Evolutionary conservation across 1,140 invertebrate genomes (phyloP), one percentile per base, ranked within the genome.

Genomic region (Achatina immaculata): DNA sequence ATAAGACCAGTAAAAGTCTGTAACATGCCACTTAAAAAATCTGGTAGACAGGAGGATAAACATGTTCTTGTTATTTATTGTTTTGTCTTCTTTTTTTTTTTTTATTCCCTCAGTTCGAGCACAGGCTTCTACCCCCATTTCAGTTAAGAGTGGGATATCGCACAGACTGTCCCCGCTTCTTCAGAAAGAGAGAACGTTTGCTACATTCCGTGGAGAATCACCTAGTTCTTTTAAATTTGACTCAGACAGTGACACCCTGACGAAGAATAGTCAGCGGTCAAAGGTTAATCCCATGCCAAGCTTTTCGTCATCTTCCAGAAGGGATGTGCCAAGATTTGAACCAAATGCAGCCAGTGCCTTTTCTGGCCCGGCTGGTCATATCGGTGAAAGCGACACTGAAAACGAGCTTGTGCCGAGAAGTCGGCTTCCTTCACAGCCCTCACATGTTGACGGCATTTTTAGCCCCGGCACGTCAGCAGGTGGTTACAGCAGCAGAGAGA

Each of bases 221-320:
- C 82, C 82, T 7, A 81, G 75, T 43, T 81, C 74, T 69, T 83
- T 83, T 75, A 73, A 62, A 24, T 83, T 83, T 65, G 82, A 83
- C 65, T 83, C 82, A 24, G 82, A 83, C 82, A 81, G 28, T 38
- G 82, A 83, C 73, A 83, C 82, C 19, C 65, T 83, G 43, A 83
- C 82, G 16, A 65, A 75, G 11, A 76, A 51, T 51, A 38, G 6
- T 7, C 36, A 38, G 3, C 34, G 42, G 31, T 40, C 78, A 40
- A 34, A 48, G 71, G 16, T 45, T 43, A 31, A 31, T 69, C 42
- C 65, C 45, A 55, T 38, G 72, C 51, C 75, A 65, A 9, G 68
- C 24, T 43, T 48, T 16, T 51, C 31, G 24, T 66, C 38, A n/a
- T 51, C 55, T 78, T 40, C 69, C 66, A 51, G 38, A 31, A 71